phyloP scores from a whole-genome alignment of 1,140 invertebrate species.

The Neodiprion fabricii region DNA sequence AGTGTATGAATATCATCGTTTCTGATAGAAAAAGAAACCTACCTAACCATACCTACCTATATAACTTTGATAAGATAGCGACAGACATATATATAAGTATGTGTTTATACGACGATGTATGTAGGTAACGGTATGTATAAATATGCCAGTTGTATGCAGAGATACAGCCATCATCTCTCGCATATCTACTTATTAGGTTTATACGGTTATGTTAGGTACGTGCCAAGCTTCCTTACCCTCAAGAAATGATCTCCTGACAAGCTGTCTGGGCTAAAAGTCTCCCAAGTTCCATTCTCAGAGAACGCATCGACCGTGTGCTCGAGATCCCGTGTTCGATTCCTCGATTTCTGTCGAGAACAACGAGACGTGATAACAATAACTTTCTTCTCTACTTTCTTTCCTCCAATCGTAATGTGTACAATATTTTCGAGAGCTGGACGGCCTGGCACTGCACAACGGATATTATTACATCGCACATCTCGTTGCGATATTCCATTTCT shows the following conservation, averaged over 20 bases:
- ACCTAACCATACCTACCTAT: not conserved
- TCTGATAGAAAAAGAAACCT: conserved; percentile 18
- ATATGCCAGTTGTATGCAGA: conserved; percentile 20
- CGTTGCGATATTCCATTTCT: too few relatives aligned
- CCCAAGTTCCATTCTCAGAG: conserved; percentile 69
- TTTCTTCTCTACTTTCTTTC: not conserved
- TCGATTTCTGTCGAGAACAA: conserved; percentile 61
- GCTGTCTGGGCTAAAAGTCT: conserved; percentile 64
- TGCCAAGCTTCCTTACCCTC: conserved; percentile 57
- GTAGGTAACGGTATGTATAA: conserved; percentile 8
- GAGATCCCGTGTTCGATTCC: conserved; percentile 58
- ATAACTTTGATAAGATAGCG: too few relatives aligned
- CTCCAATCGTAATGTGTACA: not conserved
- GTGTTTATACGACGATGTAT: not conserved
- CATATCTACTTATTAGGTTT: not conserved
- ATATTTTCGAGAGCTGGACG: not conserved
- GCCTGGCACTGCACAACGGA: too few relatives aligned
- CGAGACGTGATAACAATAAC: conserved; percentile 35
- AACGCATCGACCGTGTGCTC: conserved; percentile 64
- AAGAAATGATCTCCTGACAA: conserved; percentile 63
- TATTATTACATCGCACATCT: too few relatives aligned
- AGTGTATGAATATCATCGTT: too few relatives aligned
- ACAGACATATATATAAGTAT: conserved; percentile 1
- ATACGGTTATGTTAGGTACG: not conserved
- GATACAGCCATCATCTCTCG: not conserved